These are phyloP conservation scores for Notechis scutatus DNA, from an alignment of 2,113 vertebrate genomes.

Conservation along the genomic window DNA sequence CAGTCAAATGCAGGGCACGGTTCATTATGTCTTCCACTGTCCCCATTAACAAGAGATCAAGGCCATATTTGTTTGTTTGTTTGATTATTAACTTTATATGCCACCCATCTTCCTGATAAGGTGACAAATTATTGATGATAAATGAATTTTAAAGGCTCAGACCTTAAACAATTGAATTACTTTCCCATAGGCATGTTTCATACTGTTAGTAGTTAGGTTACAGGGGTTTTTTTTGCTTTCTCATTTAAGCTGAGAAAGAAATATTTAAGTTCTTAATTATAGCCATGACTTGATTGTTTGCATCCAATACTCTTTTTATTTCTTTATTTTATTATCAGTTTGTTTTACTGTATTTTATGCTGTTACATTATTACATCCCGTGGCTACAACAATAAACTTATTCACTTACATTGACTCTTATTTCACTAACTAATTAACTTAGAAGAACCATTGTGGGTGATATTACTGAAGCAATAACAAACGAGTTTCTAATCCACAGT, in stretches of 20 bases:
- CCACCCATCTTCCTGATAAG: not conserved
- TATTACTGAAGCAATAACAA: not conserved
- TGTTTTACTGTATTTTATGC: not conserved
- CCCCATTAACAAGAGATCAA: not conserved
- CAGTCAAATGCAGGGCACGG: not conserved
- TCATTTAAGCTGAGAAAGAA: not conserved
- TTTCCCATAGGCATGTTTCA: not conserved
- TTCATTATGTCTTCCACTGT: not conserved
- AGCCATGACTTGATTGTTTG: not conserved
- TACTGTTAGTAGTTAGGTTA: not conserved
- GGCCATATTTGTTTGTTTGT: not conserved
- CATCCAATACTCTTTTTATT: not conserved
- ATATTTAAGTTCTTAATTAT: not conserved
- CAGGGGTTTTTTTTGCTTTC: not conserved
- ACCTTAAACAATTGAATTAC: not conserved
- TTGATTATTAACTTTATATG: not conserved
- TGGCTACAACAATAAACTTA: not conserved
- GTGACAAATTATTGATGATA: not conserved
- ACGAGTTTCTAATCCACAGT: not conserved
- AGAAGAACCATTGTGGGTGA: not conserved
- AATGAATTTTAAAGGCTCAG: not conserved
- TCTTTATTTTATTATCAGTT: not conserved
- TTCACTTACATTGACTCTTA: not conserved
- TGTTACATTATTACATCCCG: not conserved
- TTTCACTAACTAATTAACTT: not conserved